Percentiles rank a stretch among this genome's conserved stretches.
Conservation (phyloP, 2,113 vertebrate species). For the Chlorocebus sabaeus region DNA sequence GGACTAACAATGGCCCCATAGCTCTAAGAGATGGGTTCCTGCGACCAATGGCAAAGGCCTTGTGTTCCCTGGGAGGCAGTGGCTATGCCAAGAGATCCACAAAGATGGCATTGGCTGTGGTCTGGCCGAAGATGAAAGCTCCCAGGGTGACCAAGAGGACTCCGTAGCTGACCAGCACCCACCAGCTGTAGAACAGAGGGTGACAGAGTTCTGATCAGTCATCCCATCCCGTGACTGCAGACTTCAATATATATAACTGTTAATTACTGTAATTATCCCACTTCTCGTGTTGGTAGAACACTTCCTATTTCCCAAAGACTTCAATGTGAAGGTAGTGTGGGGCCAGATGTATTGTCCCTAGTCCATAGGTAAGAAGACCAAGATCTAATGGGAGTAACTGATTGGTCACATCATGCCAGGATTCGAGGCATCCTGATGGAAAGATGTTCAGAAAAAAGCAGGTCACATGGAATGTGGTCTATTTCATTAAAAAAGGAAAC, state of each 20-base stretch:
- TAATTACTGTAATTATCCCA: not conserved
- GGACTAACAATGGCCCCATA: not conserved
- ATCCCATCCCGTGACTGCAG: not conserved
- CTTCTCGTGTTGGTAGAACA: not conserved
- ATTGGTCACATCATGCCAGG: not conserved
- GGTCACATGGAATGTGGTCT: not conserved
- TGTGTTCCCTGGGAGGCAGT: not conserved
- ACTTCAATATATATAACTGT: not conserved
- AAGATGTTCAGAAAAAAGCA: not conserved
- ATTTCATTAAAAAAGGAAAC: not conserved
- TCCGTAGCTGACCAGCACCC: slow-evolving; percentile 87
- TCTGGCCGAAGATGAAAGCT: slow-evolving; percentile 92
- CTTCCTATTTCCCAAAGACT: not conserved
- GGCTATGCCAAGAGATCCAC: slow-evolving; percentile 83
- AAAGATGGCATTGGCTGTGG: slow-evolving; percentile 88
- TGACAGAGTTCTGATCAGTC: slow-evolving; percentile 2
- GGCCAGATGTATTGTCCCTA: not conserved
- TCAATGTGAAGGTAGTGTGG: not conserved
- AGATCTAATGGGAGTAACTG: not conserved
- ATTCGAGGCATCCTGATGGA: not conserved
- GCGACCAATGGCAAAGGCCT: slow-evolving; percentile 22
- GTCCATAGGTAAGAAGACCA: not conserved
- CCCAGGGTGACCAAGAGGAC: slow-evolving; percentile 89
- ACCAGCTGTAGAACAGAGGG: slow-evolving; percentile 87
- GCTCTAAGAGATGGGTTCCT: not conserved